Percentiles rank a stretch among this genome's conserved stretches.
phyloP scores from a whole-genome alignment of 2,888 invertebrate species.

The Phortica okadai region DNA sequence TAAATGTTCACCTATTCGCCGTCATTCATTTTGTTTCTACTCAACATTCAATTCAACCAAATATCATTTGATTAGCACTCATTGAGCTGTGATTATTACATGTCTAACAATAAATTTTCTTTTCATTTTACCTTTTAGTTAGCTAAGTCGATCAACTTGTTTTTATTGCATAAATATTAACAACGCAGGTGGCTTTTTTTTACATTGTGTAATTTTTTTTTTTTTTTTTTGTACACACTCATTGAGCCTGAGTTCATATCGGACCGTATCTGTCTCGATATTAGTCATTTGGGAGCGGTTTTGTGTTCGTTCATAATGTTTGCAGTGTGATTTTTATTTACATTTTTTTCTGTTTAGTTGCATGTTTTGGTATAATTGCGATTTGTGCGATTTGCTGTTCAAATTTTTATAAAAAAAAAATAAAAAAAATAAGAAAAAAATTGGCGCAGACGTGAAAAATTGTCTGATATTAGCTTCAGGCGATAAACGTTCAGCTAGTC shows the following conservation, averaged over 20 bases:
- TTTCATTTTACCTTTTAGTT: no score
- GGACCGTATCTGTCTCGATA: slow-evolving; percentile 13
- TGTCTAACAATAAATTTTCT: not conserved
- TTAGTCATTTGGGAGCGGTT: slow-evolving; percentile 36
- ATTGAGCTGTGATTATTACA: not conserved
- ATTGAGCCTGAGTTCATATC: not conserved
- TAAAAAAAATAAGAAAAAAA: not conserved
- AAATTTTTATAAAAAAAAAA: slow-evolving; percentile 49
- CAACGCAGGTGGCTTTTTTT: slow-evolving; percentile 24
- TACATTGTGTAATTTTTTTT: not conserved
- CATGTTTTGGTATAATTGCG: slow-evolving; percentile 30
- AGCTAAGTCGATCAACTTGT: slow-evolving; percentile 13
- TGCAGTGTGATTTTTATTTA: slow-evolving; percentile 4
- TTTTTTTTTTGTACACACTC: not conserved
- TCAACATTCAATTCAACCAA: slow-evolving; percentile 35
- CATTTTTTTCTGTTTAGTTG: not conserved
- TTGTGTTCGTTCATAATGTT: slow-evolving; percentile 3
- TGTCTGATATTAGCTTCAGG: slow-evolving; percentile 37
- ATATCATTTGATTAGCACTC: slow-evolving; percentile 10
- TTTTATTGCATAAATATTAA: slow-evolving; percentile 26
- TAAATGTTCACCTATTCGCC: slow-evolving; percentile 48
- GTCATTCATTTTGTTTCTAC: slow-evolving; percentile 68
- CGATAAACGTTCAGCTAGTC: not conserved
- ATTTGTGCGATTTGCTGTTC: slow-evolving; percentile 60
- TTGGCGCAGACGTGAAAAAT: slow-evolving; percentile 27